Percentiles rank a stretch among this genome's conserved stretches.
phyloP scores from a whole-genome alignment of 2,113 vertebrate species.

The Engystomops pustulosus region DNA sequence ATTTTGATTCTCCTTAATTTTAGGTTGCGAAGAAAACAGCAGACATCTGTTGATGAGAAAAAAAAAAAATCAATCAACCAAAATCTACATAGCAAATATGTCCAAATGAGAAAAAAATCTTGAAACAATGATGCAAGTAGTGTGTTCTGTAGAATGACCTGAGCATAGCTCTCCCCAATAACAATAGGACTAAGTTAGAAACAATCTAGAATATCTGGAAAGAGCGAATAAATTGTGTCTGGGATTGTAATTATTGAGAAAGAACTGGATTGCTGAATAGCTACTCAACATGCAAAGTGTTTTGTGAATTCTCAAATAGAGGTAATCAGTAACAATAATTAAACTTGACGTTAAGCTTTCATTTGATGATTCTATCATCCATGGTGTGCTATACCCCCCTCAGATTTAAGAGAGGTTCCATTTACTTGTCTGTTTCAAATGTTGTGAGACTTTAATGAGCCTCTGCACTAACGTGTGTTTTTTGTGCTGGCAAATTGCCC shows the following conservation, averaged over 20 bases:
- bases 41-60: conserved; percentile 53
- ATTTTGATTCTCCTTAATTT: conserved; percentile 38
- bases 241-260: conserved; percentile 42
- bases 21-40: conserved; percentile 34
- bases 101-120: neutral
- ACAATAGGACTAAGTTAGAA: conserved; percentile 42
- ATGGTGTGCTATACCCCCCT: conserved; percentile 4
- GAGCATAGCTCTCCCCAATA: neutral
- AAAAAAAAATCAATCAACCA: conserved; percentile 33
- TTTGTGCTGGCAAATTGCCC: conserved; percentile 38
- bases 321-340: conserved; percentile 58
- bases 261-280: conserved; percentile 42
- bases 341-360: conserved; percentile 54
- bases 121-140: conserved; percentile 30
- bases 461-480: neutral
- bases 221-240: conserved; percentile 34
- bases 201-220: conserved; percentile 28
- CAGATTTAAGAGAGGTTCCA: conserved; percentile 33
- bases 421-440: conserved; percentile 42
- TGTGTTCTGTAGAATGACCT: neutral
- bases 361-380: conserved; percentile 51
- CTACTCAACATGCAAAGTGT: conserved; percentile 51
- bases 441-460: conserved; percentile 52
- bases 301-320: conserved; percentile 49
- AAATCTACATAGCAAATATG: conserved; percentile 20